These are phyloP conservation scores for Bettongia penicillata DNA, from an alignment of 2,113 vertebrate species.

Conservation along the genomic window DNA sequence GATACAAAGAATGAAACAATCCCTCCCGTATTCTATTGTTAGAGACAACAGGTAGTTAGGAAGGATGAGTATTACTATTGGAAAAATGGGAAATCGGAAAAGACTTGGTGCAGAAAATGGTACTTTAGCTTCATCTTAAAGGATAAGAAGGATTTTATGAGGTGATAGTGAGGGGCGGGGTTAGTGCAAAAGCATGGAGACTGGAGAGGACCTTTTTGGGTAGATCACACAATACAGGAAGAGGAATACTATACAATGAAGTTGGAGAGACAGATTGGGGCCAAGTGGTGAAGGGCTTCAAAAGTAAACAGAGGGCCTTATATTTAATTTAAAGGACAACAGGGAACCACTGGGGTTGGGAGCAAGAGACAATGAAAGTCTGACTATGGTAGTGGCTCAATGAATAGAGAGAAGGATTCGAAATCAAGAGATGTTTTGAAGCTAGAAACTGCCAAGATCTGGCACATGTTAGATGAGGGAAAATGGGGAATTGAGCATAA, in stretches of 20 bases:
- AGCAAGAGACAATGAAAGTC: background rate
- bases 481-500: background rate
- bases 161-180: background rate
- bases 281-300: background rate
- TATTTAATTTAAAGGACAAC: background rate
- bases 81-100: background rate
- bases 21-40: background rate
- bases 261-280: background rate
- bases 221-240: background rate
- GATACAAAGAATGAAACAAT: background rate
- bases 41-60: background rate
- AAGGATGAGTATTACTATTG: background rate
- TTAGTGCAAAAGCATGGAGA: background rate
- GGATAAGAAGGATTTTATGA: background rate
- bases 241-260: background rate
- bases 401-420: background rate
- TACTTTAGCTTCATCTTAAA: background rate
- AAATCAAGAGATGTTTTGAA: background rate
- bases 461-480: background rate
- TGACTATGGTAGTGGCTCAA: background rate
- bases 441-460: background rate
- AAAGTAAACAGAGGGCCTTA: background rate
- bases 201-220: too few relatives aligned
- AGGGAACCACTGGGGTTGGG: background rate
- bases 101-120: background rate